phyloP scores from a whole-genome alignment of 2,888 invertebrate species.

The Dicycla oo region DNA sequence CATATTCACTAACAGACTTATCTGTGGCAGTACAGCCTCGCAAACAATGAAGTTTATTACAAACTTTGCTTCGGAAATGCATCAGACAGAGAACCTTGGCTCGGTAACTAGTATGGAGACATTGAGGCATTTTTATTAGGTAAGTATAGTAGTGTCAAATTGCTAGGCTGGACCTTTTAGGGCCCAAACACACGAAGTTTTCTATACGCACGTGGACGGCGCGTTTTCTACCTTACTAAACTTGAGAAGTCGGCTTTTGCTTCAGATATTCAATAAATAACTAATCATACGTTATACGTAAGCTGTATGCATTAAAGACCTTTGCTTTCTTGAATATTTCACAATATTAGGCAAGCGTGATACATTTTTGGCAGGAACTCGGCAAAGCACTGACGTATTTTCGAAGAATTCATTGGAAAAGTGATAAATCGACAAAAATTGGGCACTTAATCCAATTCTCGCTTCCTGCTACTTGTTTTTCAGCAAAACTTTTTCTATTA shows the following conservation, averaged over 20 bases:
- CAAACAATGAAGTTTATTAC: conserved; percentile 20
- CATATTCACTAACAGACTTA: neutral
- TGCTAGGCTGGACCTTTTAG: neutral
- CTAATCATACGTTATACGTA: neutral
- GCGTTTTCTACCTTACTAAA: too few relatives aligned
- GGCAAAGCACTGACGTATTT: neutral
- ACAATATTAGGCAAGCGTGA: neutral
- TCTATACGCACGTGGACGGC: too few relatives aligned
- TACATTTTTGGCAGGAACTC: neutral
- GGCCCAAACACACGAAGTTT: too few relatives aligned
- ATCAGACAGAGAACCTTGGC: neutral
- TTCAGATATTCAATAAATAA: neutral
- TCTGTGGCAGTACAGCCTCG: neutral
- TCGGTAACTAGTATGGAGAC: neutral
- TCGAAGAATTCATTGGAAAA: neutral
- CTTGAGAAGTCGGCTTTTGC: too few relatives aligned
- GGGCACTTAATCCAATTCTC: neutral
- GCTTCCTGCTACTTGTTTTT: neutral
- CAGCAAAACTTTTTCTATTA: conserved; percentile 9
- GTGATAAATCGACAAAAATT: neutral
- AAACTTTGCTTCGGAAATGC: conserved; percentile 18
- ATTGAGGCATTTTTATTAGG: neutral
- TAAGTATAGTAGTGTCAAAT: neutral
- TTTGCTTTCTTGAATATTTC: neutral
- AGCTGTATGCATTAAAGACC: neutral